A percentile compares a stretch with the other conserved stretches of the same genome.
Conservation (phyloP, 2,113 vertebrate species). For the Alligator sinensis region DNA sequence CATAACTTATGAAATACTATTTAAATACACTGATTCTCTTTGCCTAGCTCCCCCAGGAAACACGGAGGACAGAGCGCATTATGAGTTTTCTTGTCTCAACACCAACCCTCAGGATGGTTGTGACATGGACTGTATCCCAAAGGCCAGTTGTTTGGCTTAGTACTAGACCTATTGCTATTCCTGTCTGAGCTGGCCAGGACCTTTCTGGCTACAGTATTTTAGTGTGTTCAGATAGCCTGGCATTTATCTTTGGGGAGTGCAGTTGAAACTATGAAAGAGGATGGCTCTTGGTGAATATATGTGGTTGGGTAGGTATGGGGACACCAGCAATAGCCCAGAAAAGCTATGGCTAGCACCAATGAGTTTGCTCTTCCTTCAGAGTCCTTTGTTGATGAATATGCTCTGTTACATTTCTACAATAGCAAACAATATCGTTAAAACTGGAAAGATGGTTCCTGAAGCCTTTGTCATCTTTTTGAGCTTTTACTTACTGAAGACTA, state of each 20-base stretch:
- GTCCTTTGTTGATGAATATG: background rate
- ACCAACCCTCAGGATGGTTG: background rate
- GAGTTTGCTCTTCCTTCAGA: background rate
- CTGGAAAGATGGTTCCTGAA: accelerated
- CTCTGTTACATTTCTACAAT: background rate
- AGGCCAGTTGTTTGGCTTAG: background rate
- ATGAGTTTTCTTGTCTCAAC: too few species aligned
- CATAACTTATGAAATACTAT: background rate
- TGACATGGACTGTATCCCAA: background rate
- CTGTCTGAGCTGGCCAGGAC: background rate
- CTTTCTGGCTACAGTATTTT: background rate
- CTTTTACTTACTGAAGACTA: background rate
- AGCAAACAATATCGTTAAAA: background rate
- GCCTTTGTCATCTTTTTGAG: background rate
- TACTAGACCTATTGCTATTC: background rate
- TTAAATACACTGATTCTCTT: background rate
- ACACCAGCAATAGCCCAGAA: background rate
- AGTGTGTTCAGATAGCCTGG: background rate
- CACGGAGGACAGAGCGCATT: too few species aligned
- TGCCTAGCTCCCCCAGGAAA: background rate
- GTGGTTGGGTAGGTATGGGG: background rate
- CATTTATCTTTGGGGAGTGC: background rate
- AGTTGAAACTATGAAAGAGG: background rate
- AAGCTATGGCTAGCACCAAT: background rate
- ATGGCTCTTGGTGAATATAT: background rate